Evolutionary conservation across 2,888 invertebrate species (phyloP).

Genomic region (Creontiades dilutus): DNA sequence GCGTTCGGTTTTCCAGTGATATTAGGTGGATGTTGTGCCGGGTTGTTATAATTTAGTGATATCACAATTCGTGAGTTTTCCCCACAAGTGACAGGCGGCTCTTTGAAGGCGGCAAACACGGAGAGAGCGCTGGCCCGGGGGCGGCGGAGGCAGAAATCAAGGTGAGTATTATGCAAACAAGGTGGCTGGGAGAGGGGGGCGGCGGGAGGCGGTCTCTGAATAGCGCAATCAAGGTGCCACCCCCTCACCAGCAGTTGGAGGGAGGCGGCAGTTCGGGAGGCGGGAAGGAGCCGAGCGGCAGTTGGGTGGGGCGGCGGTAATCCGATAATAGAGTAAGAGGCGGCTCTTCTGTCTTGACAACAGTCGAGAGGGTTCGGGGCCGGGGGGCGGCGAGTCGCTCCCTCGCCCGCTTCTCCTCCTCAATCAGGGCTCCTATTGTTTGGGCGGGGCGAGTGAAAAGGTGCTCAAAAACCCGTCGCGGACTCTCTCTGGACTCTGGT

Average conservation of each 20-base stretch:
- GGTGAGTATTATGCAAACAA: conserved; percentile 62
- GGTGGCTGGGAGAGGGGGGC: not conserved
- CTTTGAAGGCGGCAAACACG: conserved; percentile 39
- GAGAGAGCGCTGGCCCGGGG: not conserved
- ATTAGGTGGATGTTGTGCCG: no score
- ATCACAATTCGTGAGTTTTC: not conserved
- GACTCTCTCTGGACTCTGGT: conserved; percentile 13
- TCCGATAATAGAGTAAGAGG: conserved; percentile 64
- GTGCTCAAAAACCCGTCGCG: conserved; percentile 36
- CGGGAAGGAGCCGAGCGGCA: not conserved
- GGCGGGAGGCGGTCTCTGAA: conserved; percentile 22
- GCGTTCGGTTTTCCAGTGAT: no score
- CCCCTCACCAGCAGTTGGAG: not conserved
- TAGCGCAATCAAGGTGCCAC: conserved; percentile 47
- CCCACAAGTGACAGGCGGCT: not conserved
- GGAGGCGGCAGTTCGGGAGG: not conserved
- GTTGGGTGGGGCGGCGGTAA: not conserved
- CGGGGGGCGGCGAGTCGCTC: not conserved
- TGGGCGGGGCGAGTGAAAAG: not conserved
- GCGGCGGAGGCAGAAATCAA: conserved; percentile 37
- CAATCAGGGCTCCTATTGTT: conserved; percentile 44
- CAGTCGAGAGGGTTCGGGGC: not conserved
- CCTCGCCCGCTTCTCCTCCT: not conserved
- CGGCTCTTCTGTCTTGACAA: conserved; percentile 59
- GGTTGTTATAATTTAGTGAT: not conserved